Base-by-base conservation (phyloP, 2,797 vertebrate genomes). In the Labeo calbasu region DNA sequence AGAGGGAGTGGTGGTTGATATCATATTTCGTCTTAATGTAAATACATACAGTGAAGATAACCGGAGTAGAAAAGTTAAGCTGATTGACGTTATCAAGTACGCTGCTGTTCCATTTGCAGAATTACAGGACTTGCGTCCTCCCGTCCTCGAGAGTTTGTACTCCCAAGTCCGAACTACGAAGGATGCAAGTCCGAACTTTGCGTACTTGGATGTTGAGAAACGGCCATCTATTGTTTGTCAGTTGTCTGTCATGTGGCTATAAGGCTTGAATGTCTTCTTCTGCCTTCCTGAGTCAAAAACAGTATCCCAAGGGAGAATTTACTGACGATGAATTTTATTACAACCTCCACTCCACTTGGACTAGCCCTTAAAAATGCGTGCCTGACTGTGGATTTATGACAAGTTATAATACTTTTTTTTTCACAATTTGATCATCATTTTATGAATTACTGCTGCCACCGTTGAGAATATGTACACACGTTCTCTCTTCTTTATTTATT, bases 211-310 rank as follows among this genome's bases (percentile, higher is more conserved):
- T n/a, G n/a, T n/a, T n/a, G n/a, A n/a, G n/a, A n/a, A n/a, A n/a
- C n/a, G n/a, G n/a, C n/a, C n/a, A n/a, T 80, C 65, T 70, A 17
- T 53, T 69, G 28, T 70, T 28, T 71, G 36, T 71, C 79, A 81
- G 51, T 19, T 59, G 36, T 17, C 46, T 71, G 51, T 46, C 63
- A 69, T 40, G n/a, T 9, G 8, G 8, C 32, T 46, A 46, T 19
- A 25, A 57, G 4, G 2, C 21, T 13, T 19, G 3, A 19, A 21
- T 32, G n/a, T 12, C n/a, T 32, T 14, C 13, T 63, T 25, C 25
- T 14, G 59, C 50, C 48, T 65, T n/a, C n/a, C 6, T 43, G 5
- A 17, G 25, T 68, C 77, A 70, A 59, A 81, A 71, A 69, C 53
- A 57, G 36, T 17, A 12, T 46, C n/a, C 36, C 25, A 55, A 17